These are phyloP conservation scores for Eutolmus rufibarbis DNA, from an alignment of 2,888 invertebrate species.

Conservation along the genomic window DNA sequence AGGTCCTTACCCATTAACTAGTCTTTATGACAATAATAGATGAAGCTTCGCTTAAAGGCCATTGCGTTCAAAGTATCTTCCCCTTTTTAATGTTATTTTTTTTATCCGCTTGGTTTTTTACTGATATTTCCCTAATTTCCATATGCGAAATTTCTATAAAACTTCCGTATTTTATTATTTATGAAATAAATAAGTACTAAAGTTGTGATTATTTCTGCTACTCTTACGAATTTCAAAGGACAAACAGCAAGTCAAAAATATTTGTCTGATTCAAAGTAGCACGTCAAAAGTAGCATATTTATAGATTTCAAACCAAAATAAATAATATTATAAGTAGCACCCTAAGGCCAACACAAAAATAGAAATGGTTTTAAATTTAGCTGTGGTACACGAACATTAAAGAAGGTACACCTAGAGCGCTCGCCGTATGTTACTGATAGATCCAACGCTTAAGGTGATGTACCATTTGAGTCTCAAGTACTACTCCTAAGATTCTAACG, in stretches of 20 bases:
- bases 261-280: background rate
- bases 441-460: background rate
- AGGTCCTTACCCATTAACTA: background rate
- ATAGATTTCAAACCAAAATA: background rate
- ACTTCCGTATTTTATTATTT: no score
- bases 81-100: background rate
- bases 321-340: background rate
- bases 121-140: background rate
- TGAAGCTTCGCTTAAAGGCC: background rate
- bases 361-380: background rate
- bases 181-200: no score
- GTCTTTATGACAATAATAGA: slow-evolving; percentile 3
- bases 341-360: background rate
- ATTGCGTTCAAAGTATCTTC: background rate
- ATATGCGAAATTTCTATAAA: no score
- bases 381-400: background rate
- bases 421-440: background rate
- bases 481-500: background rate
- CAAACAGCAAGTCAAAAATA: no score
- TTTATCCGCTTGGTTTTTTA: background rate
- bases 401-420: background rate
- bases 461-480: background rate
- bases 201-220: no score
- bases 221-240: no score
- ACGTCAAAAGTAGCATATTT: background rate